Base-by-base conservation (phyloP, 30 jellyfish, hydroid and myxozoan species). In the Morbakka virulenta region DNA sequence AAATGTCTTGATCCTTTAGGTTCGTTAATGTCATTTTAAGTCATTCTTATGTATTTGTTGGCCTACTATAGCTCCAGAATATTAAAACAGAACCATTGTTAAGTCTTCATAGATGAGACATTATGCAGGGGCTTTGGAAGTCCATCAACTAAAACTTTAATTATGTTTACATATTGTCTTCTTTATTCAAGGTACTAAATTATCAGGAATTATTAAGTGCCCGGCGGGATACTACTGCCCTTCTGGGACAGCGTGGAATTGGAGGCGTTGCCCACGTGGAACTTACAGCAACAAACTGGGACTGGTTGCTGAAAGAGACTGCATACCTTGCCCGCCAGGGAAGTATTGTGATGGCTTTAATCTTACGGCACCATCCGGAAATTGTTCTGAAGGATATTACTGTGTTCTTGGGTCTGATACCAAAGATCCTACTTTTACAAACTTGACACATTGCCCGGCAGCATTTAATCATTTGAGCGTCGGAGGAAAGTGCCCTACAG, bases 401-500 rank as follows among this genome's bases (percentile, higher is more conserved):
- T 91, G 98, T 51, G 85, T 91, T 0, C 79, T 89, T 2, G 98
- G 98, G 47, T 81, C 87, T 36, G 86, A 91, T 69, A 67, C 96
- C 20, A 84, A 89, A 0, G 65, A 85, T 20, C 98, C 98, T 11
- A 87, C 72, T 81, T 91, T 91, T 67, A 91, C 96, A 12, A 91
- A 91, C 69, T 66, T 91, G 2, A 91, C 98, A 29, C 95, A 79
- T 50, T 91, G 98, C 52, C 98, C 98, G 13, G 80, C 87, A 23
- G 52, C 95, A 25, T 85, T 28, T 64, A 70, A 76, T 67, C 98
- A 83, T 74, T 34, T 83, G 74, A 91, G 98, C 41, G 35, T 83
- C 28, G 98, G 98, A 29, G 98, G 96, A 41, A 81, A 75, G 49
- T 91, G 98, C 61, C 96, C 98, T 3, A 35, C 82, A n/a, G 98